Percentiles rank a stretch among this genome's conserved stretches.
Evolutionary conservation across 2,113 vertebrate species (phyloP).

Genomic region (Cranoglanis bouderius): DNA sequence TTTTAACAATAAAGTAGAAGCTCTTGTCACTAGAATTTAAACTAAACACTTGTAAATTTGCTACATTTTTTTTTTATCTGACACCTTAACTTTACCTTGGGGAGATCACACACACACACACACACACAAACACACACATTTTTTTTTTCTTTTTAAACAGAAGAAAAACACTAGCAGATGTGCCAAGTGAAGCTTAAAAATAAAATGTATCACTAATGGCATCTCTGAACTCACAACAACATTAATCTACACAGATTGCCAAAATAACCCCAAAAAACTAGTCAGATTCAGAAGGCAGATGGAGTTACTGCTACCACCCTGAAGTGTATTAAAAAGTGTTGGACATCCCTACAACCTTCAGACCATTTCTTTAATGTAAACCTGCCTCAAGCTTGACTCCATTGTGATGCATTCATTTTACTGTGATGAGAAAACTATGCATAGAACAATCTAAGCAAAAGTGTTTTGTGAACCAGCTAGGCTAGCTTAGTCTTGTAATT

Average conservation of each 20-base stretch:
- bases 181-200: background rate
- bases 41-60: background rate
- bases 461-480: too few relatives aligned
- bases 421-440: background rate
- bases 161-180: too few relatives aligned
- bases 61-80: too few relatives aligned
- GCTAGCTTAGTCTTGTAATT: too few relatives aligned
- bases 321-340: background rate
- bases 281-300: background rate
- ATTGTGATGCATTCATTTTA: background rate
- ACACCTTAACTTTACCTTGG: too few relatives aligned
- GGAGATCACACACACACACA: too few relatives aligned
- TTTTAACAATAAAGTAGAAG: background rate
- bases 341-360: background rate
- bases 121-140: too few relatives aligned
- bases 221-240: background rate
- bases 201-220: background rate
- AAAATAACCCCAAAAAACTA: background rate
- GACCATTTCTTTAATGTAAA: background rate
- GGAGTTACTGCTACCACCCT: background rate
- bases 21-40: background rate
- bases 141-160: too few relatives aligned
- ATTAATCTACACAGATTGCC: background rate
- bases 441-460: too few relatives aligned
- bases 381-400: background rate